Evolutionary conservation across 2,113 vertebrate species (phyloP), one percentile per base, ranked within the genome.

Genomic region (Callionymus lyra): DNA sequence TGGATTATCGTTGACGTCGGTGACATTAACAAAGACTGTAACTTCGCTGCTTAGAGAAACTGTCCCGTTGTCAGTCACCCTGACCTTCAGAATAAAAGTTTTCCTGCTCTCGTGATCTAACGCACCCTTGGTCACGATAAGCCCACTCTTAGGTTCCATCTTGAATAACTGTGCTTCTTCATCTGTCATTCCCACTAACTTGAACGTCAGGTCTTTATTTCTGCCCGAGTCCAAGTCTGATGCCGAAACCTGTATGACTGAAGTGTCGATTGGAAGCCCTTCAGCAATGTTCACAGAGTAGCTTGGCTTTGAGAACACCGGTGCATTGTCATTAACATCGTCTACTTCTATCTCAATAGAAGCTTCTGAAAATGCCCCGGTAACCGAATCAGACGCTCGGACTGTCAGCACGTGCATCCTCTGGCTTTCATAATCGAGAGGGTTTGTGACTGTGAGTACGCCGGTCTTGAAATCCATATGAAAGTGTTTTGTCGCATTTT

Each of bases 391-490:
- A 1, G 93, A 91, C 33, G 94, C 92, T 66, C 89, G 84, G 13
- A 98, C 79, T 0, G 88, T 97, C 70, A 98, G 75, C 0, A 74
- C 13, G 2, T 98, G 86, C 49, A 85, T 80, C 3, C 76, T 71
- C 51, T 91, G 68, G 6, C 85, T 82, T 54, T 98, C 95, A 0
- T 90, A 91, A 74, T 99, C 94, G n/a, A 98, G 73, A 2, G 86
- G 84, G n/a, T 90, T 86, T 1, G 83, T 87, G 45, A 94, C 83
- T 1, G 84, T 92, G 34, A 99, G 60, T 10, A 91, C 89, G 0
- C 95, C 95, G 0, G 92, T 94, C 81, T 94, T 96, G 60, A 96
- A 98, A 63, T 98, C 91, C 0, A 91, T 86, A 61, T 84, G 90
- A 63, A 98, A 95, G 31, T 87, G 71, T 10, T 69, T 87, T 14